phyloP scores from a whole-genome alignment of 2,113 vertebrate species.

The Leptobrachium ailaonicum region DNA sequence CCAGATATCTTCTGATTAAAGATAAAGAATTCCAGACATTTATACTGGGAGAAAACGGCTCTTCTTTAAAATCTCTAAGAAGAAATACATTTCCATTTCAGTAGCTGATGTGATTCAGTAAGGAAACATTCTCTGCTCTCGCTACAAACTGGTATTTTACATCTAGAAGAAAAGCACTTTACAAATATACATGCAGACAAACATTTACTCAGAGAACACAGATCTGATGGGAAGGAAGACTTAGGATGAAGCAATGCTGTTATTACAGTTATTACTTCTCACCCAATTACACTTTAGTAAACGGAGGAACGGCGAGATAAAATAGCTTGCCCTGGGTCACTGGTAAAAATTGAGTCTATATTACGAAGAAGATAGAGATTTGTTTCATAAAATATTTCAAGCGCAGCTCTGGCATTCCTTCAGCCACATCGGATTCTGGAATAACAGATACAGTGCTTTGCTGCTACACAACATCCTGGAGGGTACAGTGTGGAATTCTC shows the following conservation, averaged over 20 bases:
- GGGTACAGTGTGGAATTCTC: no score
- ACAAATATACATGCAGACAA: slow-evolving; percentile 37
- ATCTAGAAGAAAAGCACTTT: slow-evolving; percentile 20
- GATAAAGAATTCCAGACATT: background rate
- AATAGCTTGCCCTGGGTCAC: slow-evolving; percentile 45
- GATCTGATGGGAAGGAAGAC: slow-evolving; percentile 25
- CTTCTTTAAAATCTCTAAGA: background rate
- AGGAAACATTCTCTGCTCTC: background rate
- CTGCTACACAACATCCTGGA: background rate
- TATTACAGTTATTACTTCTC: slow-evolving; percentile 46
- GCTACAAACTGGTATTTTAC: slow-evolving; percentile 6
- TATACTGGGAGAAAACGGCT: background rate
- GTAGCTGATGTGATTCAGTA: slow-evolving; percentile 16
- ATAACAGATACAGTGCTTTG: background rate
- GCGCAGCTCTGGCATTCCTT: slow-evolving; percentile 16
- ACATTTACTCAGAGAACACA: slow-evolving; percentile 33
- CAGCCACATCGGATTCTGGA: slow-evolving; percentile 2
- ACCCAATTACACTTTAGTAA: slow-evolving; percentile 48
- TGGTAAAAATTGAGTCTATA: slow-evolving; percentile 48
- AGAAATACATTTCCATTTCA: slow-evolving; percentile 2
- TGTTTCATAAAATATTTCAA: slow-evolving; percentile 28
- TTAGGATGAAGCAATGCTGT: slow-evolving; percentile 31
- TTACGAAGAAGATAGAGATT: slow-evolving; percentile 34
- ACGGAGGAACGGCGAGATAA: slow-evolving; percentile 34
- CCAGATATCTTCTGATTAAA: background rate